Percentiles rank a stretch among this genome's conserved stretches.
Conservation (phyloP, 2,113 vertebrate genomes). For the Archilochus colubris region DNA sequence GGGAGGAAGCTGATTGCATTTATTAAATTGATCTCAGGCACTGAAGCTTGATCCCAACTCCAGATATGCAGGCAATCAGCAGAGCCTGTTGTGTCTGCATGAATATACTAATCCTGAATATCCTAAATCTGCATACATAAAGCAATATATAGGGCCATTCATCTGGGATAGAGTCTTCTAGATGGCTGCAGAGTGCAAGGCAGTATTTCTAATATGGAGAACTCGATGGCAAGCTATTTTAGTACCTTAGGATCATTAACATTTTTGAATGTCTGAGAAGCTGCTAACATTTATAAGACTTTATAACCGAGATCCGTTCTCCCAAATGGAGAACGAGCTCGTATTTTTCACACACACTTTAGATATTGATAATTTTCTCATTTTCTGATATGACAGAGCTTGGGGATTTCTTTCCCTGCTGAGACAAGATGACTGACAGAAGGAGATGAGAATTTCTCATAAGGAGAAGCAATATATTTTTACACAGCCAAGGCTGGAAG, state of each 20-base stretch:
- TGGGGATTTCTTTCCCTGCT: not conserved
- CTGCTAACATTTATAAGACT: conserved; percentile 23
- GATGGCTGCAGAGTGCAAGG: conserved; percentile 23
- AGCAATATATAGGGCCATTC: not conserved
- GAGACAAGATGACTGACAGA: conserved; percentile 51
- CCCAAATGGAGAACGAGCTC: conserved; percentile 7
- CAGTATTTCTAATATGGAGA: conserved; percentile 1
- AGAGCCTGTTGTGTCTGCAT: conserved; percentile 32
- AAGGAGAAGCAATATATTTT: conserved; percentile 25
- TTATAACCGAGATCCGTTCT: conserved; percentile 12
- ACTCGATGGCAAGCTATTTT: conserved; percentile 15
- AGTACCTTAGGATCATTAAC: not conserved
- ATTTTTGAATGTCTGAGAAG: conserved; percentile 26
- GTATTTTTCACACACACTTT: conserved; percentile 26
- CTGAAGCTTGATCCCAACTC: not conserved
- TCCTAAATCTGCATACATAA: not conserved
- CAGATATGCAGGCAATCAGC: not conserved
- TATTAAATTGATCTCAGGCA: conserved; percentile 28
- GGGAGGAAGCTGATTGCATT: conserved; percentile 32
- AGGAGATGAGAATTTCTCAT: conserved; percentile 44
- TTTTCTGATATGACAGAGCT: conserved; percentile 54
- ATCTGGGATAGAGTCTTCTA: not conserved
- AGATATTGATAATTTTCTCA: conserved; percentile 57
- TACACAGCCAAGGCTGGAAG: not conserved
- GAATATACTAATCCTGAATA: not conserved